phyloP scores from a whole-genome alignment of 2,113 vertebrate species.

The Uria aalge region DNA sequence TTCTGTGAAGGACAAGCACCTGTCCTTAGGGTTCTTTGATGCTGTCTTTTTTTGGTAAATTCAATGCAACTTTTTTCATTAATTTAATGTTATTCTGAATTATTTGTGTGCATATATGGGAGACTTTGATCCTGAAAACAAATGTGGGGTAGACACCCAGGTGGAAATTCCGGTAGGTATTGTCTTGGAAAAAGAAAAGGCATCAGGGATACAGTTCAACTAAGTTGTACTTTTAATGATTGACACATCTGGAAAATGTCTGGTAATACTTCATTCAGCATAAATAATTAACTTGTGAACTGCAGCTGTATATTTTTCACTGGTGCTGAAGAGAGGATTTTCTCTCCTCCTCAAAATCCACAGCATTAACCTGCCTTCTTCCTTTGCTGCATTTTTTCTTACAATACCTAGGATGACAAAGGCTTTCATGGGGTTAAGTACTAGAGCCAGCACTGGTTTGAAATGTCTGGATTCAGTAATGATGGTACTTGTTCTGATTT shows the following conservation, averaged over 20 bases:
- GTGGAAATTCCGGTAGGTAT: neutral
- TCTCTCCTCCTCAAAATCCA: neutral
- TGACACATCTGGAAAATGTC: neutral
- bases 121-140: neutral
- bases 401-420: conserved; percentile 10
- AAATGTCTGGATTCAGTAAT: neutral
- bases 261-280: neutral
- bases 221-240: neutral
- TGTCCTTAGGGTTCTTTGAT: neutral
- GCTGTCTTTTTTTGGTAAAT: neutral
- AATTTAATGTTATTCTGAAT: neutral
- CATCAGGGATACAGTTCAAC: neutral
- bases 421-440: conserved; percentile 52
- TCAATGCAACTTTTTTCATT: neutral
- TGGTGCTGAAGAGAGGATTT: neutral
- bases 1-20: neutral
- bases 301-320: neutral
- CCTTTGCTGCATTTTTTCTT: conserved; percentile 37
- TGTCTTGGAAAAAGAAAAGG: neutral
- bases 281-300: neutral
- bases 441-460: conserved; percentile 53
- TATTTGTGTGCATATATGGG: neutral
- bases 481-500: neutral
- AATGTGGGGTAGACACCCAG: neutral
- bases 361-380: neutral